phyloP scores from a whole-genome alignment of 2,113 vertebrate species.

The Anhinga rufa region DNA sequence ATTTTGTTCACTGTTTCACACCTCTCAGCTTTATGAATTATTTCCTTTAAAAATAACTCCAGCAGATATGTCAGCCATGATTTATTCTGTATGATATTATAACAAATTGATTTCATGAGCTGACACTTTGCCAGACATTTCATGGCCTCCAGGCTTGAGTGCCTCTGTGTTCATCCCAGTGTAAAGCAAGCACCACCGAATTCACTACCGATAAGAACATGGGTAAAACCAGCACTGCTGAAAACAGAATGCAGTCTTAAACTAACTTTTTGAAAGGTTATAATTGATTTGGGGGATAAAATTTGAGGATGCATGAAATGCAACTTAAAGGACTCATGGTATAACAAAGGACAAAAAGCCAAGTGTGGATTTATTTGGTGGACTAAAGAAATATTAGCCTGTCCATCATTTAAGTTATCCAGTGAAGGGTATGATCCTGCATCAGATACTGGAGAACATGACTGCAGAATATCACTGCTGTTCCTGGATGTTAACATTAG shows the following conservation, averaged over 20 bases:
- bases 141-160: not conserved
- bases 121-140: not conserved
- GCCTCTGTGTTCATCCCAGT: not conserved
- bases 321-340: not conserved
- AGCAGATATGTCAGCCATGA: conserved; percentile 15
- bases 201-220: not conserved
- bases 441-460: not conserved
- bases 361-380: not conserved
- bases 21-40: conserved; percentile 28
- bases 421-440: not conserved
- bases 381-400: not conserved
- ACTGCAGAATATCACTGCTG: not conserved
- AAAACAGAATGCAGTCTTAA: not conserved
- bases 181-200: not conserved
- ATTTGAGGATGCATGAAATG: not conserved
- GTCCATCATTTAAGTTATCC: not conserved
- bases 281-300: not conserved
- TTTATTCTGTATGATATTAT: conserved; percentile 40
- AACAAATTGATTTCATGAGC: not conserved
- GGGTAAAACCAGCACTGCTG: not conserved
- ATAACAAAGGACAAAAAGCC: not conserved
- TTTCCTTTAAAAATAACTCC: conserved; percentile 22
- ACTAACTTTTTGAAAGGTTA: not conserved
- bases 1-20: conserved; percentile 20
- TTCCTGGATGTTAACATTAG: not conserved